Base-by-base conservation (phyloP, 2,113 vertebrate species). In the Tonatia bakeri region DNA sequence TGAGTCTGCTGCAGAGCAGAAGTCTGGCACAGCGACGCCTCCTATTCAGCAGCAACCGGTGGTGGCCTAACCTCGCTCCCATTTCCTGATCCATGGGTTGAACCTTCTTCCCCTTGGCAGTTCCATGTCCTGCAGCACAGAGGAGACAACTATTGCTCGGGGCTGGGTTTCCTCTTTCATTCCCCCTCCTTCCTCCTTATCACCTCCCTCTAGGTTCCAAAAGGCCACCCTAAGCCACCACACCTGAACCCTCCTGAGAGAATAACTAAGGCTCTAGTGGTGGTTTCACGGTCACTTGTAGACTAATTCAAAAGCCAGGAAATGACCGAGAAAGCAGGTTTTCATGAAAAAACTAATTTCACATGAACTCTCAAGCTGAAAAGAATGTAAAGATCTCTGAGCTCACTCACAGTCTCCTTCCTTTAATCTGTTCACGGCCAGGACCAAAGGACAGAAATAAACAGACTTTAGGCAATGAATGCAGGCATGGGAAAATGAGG, bases 271-370 rank as follows among this genome's bases (percentile, higher is more conserved):
- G n/a, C 20, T 86, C 14, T 15, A 61, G 36, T 47, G 38, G 84
- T 20, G 43, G 43, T 33, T 72, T 72, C 10, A 73, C 9, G 36
- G 61, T 67, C 31, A 70, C 36, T 70, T 92, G 26, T 43, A 36
- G 70, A 50, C 10, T 43, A 94, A 56, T 86, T 94, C 31, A 83
- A 84, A 91, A 96, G 45, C 38, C n/a, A 67, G 19, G 59, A 61
- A 77, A 73, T 70, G 69, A 90, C n/a, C 26, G 45, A 72, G n/a
- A 90, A 90, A 36, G 50, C n/a, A 64, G n/a, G 65, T 4, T 75
- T 94, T 87, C 72, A 86, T n/a, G 22, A 67, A 90, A 75, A 90
- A 91, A 70, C 28, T 28, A 79, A 77, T 61, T 91, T 86, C 43
- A 59, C 31, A 40, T 56, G 36, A 69, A 65, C 40, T 92, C 47